These are phyloP conservation scores for Brachycybe producta DNA, from an alignment of 2,888 invertebrate species.

Conservation along the genomic window DNA sequence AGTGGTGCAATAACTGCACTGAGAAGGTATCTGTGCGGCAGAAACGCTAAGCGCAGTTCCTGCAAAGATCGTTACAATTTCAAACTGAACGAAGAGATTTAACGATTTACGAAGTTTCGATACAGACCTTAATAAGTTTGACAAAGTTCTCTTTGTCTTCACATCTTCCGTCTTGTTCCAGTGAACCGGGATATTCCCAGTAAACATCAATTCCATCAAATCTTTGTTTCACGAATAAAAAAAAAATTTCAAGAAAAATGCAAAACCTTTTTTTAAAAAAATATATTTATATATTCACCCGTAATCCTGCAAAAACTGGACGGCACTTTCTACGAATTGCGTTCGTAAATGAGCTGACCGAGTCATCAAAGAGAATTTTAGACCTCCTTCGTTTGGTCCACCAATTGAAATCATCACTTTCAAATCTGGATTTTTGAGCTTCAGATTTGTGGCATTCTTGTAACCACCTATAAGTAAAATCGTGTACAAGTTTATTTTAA, in stretches of 20 bases:
- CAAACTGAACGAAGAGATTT: too few species aligned
- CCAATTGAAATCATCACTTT: conserved; percentile 23
- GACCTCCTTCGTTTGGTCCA: conserved; percentile 23
- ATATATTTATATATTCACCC: conserved; percentile 16
- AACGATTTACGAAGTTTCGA: background rate
- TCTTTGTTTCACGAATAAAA: conserved; percentile 8
- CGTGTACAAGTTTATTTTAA: background rate
- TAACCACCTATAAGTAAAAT: conserved; percentile 28
- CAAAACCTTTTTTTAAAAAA: background rate
- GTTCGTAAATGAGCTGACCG: conserved; percentile 25
- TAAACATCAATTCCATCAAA: conserved; percentile 35
- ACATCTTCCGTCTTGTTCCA: conserved; percentile 36
- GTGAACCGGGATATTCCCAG: conserved; percentile 37
- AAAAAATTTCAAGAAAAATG: background rate
- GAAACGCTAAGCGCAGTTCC: conserved; percentile 53
- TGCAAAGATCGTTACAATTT: background rate
- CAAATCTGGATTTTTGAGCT: conserved; percentile 28
- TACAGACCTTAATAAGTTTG: conserved; percentile 45
- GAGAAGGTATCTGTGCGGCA: conserved; percentile 48
- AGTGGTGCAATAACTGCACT: conserved; percentile 78
- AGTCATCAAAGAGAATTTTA: conserved; percentile 26
- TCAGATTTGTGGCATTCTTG: conserved; percentile 25
- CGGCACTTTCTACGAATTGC: conserved; percentile 30
- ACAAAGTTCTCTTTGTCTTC: conserved; percentile 70
- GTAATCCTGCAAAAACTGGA: conserved; percentile 28